phyloP scores from a whole-genome alignment of 2,113 vertebrate genomes.

The Hirundichthys speculiger region DNA sequence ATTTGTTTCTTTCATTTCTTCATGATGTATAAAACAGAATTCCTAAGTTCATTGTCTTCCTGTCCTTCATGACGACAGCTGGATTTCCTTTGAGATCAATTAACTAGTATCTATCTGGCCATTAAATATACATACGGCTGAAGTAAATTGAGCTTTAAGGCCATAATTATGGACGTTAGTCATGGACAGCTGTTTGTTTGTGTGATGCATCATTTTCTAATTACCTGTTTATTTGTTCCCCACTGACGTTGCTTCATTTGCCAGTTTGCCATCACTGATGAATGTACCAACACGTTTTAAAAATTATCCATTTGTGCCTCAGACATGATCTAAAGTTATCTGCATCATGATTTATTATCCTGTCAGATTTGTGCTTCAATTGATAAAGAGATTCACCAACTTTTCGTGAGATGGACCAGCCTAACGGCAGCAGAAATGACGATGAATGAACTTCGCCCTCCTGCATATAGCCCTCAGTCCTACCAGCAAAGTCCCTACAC shows the following conservation, averaged over 20 bases:
- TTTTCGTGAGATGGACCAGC: conserved; percentile 44
- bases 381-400: not conserved
- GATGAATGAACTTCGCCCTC: conserved; percentile 33
- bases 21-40: conserved; percentile 15
- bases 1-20: conserved; percentile 10
- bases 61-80: conserved; percentile 24
- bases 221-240: conserved; percentile 52
- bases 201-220: conserved; percentile 65
- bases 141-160: conserved; percentile 49
- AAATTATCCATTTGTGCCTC: conserved; percentile 9
- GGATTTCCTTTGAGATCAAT: conserved; percentile 61
- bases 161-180: conserved; percentile 59
- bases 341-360: conserved; percentile 6
- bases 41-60: conserved; percentile 7
- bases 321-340: conserved; percentile 5
- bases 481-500: conserved; percentile 8
- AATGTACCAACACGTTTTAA: conserved; percentile 22
- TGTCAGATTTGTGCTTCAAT: conserved; percentile 2
- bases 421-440: conserved; percentile 11
- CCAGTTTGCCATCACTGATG: conserved; percentile 31
- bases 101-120: conserved; percentile 45
- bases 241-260: conserved; percentile 38
- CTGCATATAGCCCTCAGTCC: conserved; percentile 51
- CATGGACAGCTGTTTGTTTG: conserved; percentile 48
- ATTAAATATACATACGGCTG: conserved; percentile 62